Percentiles rank a stretch among this genome's conserved stretches.
These are phyloP conservation scores for Phymastichus coffea DNA, from an alignment of 1,140 invertebrate species.

Conservation along the genomic window DNA sequence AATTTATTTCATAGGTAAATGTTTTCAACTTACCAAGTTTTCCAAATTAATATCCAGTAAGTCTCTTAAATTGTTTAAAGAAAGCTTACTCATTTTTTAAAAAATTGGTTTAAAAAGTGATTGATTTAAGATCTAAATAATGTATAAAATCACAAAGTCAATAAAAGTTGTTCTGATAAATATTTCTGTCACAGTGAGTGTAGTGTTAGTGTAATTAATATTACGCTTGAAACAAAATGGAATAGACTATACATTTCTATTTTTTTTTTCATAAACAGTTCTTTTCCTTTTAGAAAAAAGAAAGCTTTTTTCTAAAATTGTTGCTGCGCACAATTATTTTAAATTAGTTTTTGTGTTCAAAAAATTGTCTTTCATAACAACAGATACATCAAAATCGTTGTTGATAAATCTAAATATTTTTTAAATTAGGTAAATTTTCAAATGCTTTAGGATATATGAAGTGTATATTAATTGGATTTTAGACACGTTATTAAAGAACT, in stretches of 20 bases:
- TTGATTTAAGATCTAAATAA: conserved; percentile 13
- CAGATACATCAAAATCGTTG: not conserved
- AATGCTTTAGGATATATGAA: not conserved
- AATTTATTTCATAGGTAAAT: not conserved
- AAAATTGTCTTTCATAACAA: not conserved
- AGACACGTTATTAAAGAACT: not conserved
- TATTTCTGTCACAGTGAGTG: conserved; percentile 1
- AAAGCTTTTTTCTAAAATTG: not conserved
- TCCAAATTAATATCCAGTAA: not conserved
- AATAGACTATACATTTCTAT: no score
- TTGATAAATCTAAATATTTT: conserved; percentile 7
- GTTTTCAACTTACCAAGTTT: not conserved
- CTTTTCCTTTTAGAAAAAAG: not conserved
- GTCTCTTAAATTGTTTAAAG: not conserved
- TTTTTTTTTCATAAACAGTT: not conserved
- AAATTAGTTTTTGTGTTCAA: not conserved
- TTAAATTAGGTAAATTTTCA: conserved; percentile 5
- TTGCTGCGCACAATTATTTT: not conserved
- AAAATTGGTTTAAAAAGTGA: not conserved
- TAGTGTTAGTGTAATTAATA: not conserved
- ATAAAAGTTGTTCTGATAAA: not conserved
- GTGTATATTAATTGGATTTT: not conserved
- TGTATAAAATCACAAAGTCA: conserved; percentile 7
- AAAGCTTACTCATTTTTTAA: no score
- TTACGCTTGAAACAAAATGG: not conserved